Base-by-base conservation (phyloP, 2,888 invertebrate genomes). In the Drosophila pseudotalamancana region DNA sequence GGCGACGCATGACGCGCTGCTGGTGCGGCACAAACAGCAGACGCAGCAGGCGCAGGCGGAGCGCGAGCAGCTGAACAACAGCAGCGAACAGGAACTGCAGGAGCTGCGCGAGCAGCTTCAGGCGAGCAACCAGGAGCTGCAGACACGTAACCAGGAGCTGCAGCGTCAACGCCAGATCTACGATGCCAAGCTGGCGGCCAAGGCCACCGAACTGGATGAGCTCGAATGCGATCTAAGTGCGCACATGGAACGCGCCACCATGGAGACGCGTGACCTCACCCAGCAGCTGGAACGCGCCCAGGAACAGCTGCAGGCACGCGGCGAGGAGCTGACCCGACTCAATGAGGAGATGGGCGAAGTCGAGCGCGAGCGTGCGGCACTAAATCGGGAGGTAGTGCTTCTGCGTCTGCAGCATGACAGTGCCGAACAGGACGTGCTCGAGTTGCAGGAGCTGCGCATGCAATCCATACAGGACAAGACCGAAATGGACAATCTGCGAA, bases 271-370 rank as follows among this genome's bases (percentile, higher is more conserved):
- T 62, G 67, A 77, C 8, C 60, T 95, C 3, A 93, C 93, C 63
- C 94, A 94, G 82, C 92, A 95, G 68, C 88, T 95, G 18, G 93
- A 94, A 69, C 93, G 93, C 72, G 91, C 93, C 1, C 92, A 93
- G 63, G 92, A 92, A 70, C 94, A 94, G 87, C 93, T 94, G 74
- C 91, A 91, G 70, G 92, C 93, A 56, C 89, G 92, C 65, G 29
- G 8, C 40, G 91, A 92, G 59, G 94, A 94, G 82, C 91, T 94
- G 54, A 72, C 87, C 0, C 80, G 88, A 0, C 60, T 91, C 0
- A 88, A 89, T 19, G 90, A 91, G 21, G 86, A 87, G 19, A 40
- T 88, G 0, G 81, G 83, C 18, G 81, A 88, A 3, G 60, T 90
- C 21, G 90, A 91, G 29, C 89, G 89, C 14, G 81, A 86, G 1